These are phyloP conservation scores for Pangasius mekongensis DNA, from an alignment of 2,797 vertebrate genomes.

Conservation along the genomic window DNA sequence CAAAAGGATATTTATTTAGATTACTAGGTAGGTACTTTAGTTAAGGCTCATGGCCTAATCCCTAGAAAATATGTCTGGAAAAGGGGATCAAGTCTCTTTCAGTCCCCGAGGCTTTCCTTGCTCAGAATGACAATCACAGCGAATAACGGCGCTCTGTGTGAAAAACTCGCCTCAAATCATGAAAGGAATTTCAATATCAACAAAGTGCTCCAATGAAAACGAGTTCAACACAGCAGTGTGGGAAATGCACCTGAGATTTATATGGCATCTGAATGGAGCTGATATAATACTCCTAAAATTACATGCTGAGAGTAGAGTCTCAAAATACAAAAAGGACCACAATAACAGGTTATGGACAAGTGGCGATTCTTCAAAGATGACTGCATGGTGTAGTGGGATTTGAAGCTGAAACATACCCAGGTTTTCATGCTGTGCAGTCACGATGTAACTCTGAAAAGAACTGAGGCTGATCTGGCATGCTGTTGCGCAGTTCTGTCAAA, in stretches of 20 bases:
- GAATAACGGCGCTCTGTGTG: constrained; percentile 66
- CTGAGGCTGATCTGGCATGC: constrained; percentile 27
- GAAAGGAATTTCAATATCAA: constrained; percentile 74
- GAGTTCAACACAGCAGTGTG: constrained; percentile 66
- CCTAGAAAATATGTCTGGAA: constrained; percentile 80
- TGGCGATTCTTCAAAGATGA: constrained; percentile 31
- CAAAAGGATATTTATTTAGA: constrained; percentile 78
- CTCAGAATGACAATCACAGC: constrained; percentile 63
- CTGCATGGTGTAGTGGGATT: constrained; percentile 38
- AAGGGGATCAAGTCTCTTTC: constrained; percentile 79
- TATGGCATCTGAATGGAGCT: constrained; percentile 33
- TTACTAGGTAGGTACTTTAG: constrained; percentile 80
- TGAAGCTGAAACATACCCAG: constrained; percentile 26
- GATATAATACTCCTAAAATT: constrained; percentile 31
- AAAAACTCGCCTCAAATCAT: constrained; percentile 63
- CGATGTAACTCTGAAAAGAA: constrained; percentile 34
- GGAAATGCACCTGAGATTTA: constrained; percentile 48
- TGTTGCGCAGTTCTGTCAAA: constrained; percentile 61
- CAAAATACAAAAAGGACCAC: constrained; percentile 68
- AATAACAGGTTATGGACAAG: constrained; percentile 55
- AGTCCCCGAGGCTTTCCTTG: constrained; percentile 76
- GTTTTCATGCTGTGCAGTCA: constrained; percentile 39
- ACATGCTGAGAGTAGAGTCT: constrained; percentile 58
- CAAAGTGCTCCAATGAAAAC: constrained; percentile 69
- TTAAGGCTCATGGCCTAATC: constrained; percentile 76